Conservation (phyloP, 2,797 vertebrate species). For the Artibeus lituratus region DNA sequence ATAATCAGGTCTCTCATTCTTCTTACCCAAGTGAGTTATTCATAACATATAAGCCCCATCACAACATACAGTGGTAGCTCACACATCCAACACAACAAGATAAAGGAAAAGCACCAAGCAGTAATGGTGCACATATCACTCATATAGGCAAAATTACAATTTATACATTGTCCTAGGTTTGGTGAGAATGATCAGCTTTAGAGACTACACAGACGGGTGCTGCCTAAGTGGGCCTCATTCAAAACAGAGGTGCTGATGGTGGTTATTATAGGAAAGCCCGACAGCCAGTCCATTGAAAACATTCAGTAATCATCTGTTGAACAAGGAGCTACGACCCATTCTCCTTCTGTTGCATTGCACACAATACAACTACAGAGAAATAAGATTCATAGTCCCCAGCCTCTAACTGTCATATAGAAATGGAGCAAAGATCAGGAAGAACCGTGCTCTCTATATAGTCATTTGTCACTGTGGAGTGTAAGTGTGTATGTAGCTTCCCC, state of each 20-base stretch:
- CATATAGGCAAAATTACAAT: background rate
- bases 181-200: background rate
- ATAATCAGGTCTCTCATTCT: background rate
- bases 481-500: background rate
- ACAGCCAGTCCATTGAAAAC: background rate
- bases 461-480: background rate
- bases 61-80: background rate
- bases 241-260: background rate
- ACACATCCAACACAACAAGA: background rate
- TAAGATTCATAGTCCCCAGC: background rate
- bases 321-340: background rate
- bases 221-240: background rate
- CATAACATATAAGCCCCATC: background rate
- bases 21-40: background rate
- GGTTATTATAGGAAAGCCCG: background rate
- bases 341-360: background rate
- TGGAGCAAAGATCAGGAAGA: background rate
- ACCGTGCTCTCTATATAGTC: background rate
- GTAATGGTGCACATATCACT: background rate
- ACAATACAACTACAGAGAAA: background rate
- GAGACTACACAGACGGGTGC: background rate
- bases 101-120: background rate
- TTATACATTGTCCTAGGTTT: background rate
- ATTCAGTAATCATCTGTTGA: background rate
- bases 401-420: background rate